These are phyloP conservation scores for Platanista minor DNA, from an alignment of 2,113 vertebrate species.

Conservation along the genomic window DNA sequence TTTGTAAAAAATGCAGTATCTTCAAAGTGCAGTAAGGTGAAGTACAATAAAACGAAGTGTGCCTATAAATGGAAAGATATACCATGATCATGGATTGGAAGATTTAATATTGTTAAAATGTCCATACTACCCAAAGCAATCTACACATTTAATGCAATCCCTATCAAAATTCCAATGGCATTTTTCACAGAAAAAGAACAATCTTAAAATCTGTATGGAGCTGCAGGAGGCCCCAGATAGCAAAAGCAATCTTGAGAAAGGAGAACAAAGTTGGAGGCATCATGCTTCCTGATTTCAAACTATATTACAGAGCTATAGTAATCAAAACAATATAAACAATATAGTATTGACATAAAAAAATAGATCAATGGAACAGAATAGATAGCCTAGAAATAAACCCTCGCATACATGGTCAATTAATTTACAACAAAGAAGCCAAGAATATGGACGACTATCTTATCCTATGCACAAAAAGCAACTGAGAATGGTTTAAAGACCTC, in stretches of 20 bases:
- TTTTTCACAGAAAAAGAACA: neutral
- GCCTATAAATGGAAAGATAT: neutral
- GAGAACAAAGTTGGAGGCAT: neutral
- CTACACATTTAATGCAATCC: neutral
- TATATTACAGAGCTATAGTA: neutral
- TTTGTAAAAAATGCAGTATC: too few species aligned
- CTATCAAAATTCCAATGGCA: neutral
- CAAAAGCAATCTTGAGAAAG: neutral
- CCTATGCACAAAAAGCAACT: neutral
- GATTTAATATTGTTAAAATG: too few species aligned
- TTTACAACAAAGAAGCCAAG: neutral
- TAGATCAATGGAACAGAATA: neutral
- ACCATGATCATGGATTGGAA: neutral
- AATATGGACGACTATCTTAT: neutral
- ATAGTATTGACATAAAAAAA: neutral
- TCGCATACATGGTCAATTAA: neutral
- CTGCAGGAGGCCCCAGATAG: neutral
- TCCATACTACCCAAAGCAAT: neutral
- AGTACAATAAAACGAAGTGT: too few species aligned
- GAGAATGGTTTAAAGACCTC: neutral
- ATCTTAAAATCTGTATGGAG: neutral
- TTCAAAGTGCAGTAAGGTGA: too few species aligned
- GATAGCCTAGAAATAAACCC: neutral
- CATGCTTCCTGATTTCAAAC: neutral
- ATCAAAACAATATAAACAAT: neutral